These are phyloP conservation scores for Stegophylla sp. DNA, from an alignment of 2,888 invertebrate species.

Conservation along the genomic window DNA sequence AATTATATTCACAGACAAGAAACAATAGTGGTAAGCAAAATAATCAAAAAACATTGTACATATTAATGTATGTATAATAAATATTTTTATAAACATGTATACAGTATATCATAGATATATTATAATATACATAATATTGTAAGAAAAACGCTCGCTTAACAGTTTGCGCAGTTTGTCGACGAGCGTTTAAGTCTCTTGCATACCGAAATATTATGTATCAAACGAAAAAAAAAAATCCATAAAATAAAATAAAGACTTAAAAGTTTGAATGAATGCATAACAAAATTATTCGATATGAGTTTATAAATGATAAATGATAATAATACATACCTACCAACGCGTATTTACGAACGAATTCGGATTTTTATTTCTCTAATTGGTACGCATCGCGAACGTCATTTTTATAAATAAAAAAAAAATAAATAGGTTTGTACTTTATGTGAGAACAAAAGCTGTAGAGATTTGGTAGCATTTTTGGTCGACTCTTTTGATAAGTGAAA, in stretches of 20 bases:
- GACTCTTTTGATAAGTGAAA: no score
- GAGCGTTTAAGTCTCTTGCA: constrained; percentile 48
- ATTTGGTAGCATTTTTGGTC: neutral
- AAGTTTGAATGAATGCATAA: neutral
- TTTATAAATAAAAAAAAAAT: neutral
- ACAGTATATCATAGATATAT: neutral
- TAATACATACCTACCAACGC: constrained; percentile 15
- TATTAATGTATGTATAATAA: neutral
- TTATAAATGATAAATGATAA: constrained; percentile 11
- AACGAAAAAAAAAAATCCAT: neutral
- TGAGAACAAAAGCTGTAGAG: neutral
- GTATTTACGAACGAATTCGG: constrained; percentile 23
- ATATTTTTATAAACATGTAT: neutral
- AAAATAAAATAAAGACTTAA: no score
- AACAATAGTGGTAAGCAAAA: constrained; percentile 44
- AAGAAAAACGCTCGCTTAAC: neutral
- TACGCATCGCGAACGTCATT: neutral
- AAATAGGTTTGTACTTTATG: neutral
- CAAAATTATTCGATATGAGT: neutral
- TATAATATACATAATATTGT: neutral
- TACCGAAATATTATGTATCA: neutral
- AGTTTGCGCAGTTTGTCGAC: neutral
- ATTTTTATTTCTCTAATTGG: neutral
- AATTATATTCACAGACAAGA: neutral
- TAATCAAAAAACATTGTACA: neutral